Evolutionary conservation across 2,888 invertebrate species (phyloP).

Genomic region (Drosophila picticornis): DNA sequence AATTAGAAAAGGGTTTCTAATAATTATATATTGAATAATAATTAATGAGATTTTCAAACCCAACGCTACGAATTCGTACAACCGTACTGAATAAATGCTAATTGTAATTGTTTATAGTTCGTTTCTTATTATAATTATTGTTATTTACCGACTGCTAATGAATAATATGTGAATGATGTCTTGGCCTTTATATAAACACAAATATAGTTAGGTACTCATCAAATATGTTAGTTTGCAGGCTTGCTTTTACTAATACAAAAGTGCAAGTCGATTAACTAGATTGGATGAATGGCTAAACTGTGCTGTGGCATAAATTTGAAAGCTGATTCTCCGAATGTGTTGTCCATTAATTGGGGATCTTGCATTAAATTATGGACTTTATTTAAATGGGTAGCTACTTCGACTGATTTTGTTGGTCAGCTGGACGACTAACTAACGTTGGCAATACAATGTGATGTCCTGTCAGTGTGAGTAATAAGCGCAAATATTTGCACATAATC

Average conservation of each 20-base stretch:
- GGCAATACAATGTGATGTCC: constrained; percentile 38
- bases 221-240: neutral
- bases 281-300: constrained; percentile 6
- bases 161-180: neutral
- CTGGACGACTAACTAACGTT: neutral
- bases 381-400: neutral
- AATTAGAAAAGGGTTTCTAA: neutral
- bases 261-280: constrained; percentile 23
- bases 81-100: neutral
- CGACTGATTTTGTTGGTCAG: neutral
- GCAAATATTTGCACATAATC: constrained; percentile 79
- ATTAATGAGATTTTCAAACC: neutral
- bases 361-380: constrained; percentile 2
- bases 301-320: constrained; percentile 28
- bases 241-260: neutral
- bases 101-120: neutral
- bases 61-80: neutral
- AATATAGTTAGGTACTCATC: neutral
- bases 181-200: neutral
- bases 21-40: neutral
- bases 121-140: neutral
- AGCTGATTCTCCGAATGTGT: constrained; percentile 23
- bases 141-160: neutral
- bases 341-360: constrained; percentile 46
- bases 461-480: constrained; percentile 62